Percentiles rank a stretch among this genome's conserved stretches.
Conservation (phyloP, 2,888 invertebrate species). For the Epinotia brunnichana region DNA sequence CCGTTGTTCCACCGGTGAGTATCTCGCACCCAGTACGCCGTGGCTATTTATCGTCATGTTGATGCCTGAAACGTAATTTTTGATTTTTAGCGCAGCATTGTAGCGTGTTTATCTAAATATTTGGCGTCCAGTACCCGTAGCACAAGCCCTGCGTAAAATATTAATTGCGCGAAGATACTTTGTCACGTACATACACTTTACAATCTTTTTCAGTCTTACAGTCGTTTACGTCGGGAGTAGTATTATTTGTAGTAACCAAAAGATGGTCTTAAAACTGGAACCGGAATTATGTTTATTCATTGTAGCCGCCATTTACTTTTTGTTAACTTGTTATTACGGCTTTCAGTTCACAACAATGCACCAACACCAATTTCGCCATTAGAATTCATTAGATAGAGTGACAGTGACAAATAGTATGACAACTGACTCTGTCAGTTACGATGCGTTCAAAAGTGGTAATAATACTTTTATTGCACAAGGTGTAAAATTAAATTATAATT, state of each 20-base stretch:
- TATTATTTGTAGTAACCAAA: background rate
- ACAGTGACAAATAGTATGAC: too few species aligned
- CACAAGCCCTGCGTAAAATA: background rate
- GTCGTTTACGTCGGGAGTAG: conserved; percentile 31
- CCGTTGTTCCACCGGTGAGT: conserved; percentile 76
- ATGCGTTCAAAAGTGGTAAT: too few species aligned
- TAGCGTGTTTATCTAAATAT: background rate
- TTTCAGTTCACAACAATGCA: too few species aligned
- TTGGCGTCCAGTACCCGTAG: background rate
- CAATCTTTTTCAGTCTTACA: conserved; percentile 14
- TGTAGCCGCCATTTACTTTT: background rate
- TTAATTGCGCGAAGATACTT: background rate
- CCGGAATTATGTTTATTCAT: background rate
- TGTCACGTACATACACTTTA: background rate
- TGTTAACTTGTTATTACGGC: too few species aligned
- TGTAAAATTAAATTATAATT: too few species aligned
- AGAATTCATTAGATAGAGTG: too few species aligned
- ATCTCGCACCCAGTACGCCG: conserved; percentile 68
- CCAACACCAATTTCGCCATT: too few species aligned
- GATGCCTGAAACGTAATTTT: conserved; percentile 70
- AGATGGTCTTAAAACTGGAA: background rate
- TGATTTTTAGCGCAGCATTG: background rate
- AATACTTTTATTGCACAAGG: too few species aligned
- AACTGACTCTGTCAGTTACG: too few species aligned
- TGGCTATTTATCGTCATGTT: conserved; percentile 86